These are phyloP conservation scores for Drosophila ananassae DNA, from an alignment of 1,140 invertebrate species.

Conservation along the genomic window DNA sequence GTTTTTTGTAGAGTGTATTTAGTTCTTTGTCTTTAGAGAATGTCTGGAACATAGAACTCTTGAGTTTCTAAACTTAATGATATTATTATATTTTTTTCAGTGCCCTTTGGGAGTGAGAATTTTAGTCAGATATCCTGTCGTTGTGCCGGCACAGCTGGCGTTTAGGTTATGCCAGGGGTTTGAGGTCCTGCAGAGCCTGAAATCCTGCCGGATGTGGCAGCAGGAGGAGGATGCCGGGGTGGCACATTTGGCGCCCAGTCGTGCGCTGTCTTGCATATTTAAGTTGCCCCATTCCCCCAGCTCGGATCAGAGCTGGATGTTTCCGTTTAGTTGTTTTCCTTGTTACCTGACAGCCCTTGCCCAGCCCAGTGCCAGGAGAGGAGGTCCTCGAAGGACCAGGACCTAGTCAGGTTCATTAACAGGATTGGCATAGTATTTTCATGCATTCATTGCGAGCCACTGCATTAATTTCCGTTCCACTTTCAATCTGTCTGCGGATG, in stretches of 20 bases:
- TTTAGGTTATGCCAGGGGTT: neutral
- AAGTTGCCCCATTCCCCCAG: conserved; percentile 43
- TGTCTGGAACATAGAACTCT: too few species aligned
- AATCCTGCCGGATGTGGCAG: neutral
- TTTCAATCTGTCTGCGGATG: conserved; percentile 38
- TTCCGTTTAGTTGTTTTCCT: conserved; percentile 62
- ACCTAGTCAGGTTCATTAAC: conserved; percentile 59
- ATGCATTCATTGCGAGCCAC: conserved; percentile 29
- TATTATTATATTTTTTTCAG: neutral
- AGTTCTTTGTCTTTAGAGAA: too few species aligned
- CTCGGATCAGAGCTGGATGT: conserved; percentile 36
- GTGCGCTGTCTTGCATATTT: conserved; percentile 77
- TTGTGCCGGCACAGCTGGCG: conserved; percentile 44
- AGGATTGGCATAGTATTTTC: conserved; percentile 10
- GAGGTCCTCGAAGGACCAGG: neutral
- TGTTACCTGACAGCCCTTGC: conserved; percentile 47
- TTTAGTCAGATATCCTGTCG: conserved; percentile 23
- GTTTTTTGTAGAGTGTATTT: neutral
- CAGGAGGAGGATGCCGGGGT: neutral
- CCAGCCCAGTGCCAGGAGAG: neutral
- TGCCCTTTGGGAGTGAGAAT: conserved; percentile 4
- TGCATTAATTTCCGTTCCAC: conserved; percentile 71
- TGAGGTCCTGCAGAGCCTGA: conserved; percentile 1
- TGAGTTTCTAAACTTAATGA: too few species aligned
- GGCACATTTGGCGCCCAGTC: conserved; percentile 71